Evolutionary conservation across 2,888 invertebrate species (phyloP).

Genomic region (Sylvicola fuscatus): DNA sequence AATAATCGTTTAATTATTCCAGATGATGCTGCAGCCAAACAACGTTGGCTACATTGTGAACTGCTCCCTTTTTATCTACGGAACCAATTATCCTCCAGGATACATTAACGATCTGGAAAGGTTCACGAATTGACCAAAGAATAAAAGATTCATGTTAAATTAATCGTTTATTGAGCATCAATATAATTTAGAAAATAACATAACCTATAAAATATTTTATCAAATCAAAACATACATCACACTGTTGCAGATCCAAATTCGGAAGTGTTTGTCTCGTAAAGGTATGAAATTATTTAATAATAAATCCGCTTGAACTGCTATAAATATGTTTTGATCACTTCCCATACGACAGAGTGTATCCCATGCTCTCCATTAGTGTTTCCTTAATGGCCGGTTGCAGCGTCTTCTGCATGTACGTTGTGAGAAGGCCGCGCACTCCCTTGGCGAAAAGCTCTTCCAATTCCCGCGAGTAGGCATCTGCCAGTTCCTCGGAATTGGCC

Average conservation of each 20-base stretch:
- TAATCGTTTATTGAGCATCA: too few species aligned
- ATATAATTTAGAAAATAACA: too few species aligned
- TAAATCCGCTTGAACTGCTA: too few species aligned
- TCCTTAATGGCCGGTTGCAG: conserved; percentile 70
- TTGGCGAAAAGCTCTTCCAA: conserved; percentile 71
- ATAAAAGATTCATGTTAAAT: too few species aligned
- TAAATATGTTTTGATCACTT: conserved; percentile 17
- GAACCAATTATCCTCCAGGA: background rate
- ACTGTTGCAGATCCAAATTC: too few species aligned
- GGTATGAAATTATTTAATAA: too few species aligned
- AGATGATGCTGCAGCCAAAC: background rate
- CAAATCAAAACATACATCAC: too few species aligned
- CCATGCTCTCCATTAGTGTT: conserved; percentile 71
- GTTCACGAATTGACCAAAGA: too few species aligned
- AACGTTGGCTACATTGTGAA: background rate
- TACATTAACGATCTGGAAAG: too few species aligned
- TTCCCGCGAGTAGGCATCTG: conserved; percentile 50
- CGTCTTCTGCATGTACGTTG: conserved; percentile 66
- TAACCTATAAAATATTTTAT: too few species aligned
- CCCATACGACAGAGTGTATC: conserved; percentile 70
- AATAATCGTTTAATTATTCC: background rate
- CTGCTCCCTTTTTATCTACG: background rate
- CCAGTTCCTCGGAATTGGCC: conserved; percentile 26
- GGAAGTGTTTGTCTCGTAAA: too few species aligned
- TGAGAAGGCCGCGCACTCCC: conserved; percentile 60